phyloP scores from a whole-genome alignment of 2,113 vertebrate genomes.

The Apteryx owenii region DNA sequence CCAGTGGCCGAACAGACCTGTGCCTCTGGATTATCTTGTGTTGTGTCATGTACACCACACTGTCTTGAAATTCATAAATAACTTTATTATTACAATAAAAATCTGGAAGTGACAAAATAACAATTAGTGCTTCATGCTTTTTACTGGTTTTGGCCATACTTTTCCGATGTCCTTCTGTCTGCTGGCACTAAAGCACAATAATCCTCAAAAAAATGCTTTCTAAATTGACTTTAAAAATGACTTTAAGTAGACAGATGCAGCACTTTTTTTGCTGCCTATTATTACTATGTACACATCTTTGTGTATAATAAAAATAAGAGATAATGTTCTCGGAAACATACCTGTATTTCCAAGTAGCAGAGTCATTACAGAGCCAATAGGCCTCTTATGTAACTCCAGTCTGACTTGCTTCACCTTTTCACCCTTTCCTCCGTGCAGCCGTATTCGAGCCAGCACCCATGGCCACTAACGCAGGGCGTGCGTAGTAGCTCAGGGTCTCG shows the following conservation, averaged over 20 bases:
- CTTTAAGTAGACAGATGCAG: neutral
- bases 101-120: neutral
- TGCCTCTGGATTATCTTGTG: neutral
- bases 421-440: neutral
- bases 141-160: neutral
- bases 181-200: neutral
- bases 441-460: neutral
- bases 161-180: neutral
- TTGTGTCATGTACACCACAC: neutral
- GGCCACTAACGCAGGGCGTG: constrained; percentile 28
- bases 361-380: constrained; percentile 29
- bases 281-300: neutral
- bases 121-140: neutral
- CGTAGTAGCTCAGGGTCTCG: constrained; percentile 33
- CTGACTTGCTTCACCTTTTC: neutral
- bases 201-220: neutral
- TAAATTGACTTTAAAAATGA: neutral
- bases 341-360: constrained; percentile 24
- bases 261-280: neutral
- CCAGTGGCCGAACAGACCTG: neutral
- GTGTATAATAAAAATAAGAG: neutral
- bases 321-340: constrained; percentile 34
- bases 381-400: neutral
- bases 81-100: neutral
- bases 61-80: neutral